phyloP scores from a whole-genome alignment of 2,888 invertebrate genomes.

The Operophtera brumata region DNA sequence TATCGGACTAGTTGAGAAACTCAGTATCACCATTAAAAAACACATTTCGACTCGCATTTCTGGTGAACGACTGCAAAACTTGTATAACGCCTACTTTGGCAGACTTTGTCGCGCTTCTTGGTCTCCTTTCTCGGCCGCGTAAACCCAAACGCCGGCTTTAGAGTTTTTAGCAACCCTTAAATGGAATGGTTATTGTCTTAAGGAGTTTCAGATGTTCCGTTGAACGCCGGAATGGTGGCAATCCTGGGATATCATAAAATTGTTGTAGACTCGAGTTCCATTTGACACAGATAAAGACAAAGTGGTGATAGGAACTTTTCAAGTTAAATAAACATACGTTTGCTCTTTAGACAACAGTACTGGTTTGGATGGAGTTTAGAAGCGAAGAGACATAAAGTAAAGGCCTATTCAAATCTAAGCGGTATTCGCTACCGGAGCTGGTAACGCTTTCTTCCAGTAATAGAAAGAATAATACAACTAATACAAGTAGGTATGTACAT shows the following conservation, averaged over 20 bases:
- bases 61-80: too few relatives aligned
- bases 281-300: slow-evolving; percentile 20
- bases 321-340: slow-evolving; percentile 13
- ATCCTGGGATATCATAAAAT: slow-evolving; percentile 19
- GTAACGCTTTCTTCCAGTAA: too few relatives aligned
- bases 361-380: slow-evolving; percentile 5
- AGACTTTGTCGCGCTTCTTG: background rate
- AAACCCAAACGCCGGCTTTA: background rate
- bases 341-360: slow-evolving; percentile 1
- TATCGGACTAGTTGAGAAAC: too few relatives aligned
- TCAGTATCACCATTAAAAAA: too few relatives aligned
- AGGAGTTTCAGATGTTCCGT: slow-evolving; percentile 21
- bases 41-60: too few relatives aligned
- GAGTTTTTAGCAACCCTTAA: slow-evolving; percentile 22
- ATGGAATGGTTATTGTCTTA: slow-evolving; percentile 19
- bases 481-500: too few relatives aligned
- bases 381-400: background rate
- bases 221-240: slow-evolving; percentile 16
- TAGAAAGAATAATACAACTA: too few relatives aligned
- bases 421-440: too few relatives aligned
- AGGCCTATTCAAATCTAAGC: too few relatives aligned
- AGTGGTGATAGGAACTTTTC: slow-evolving; percentile 15
- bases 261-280: slow-evolving; percentile 17
- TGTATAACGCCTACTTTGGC: too few relatives aligned
- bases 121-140: background rate